Conservation (phyloP, 2,888 invertebrate genomes). For the Papilio gigon region DNA sequence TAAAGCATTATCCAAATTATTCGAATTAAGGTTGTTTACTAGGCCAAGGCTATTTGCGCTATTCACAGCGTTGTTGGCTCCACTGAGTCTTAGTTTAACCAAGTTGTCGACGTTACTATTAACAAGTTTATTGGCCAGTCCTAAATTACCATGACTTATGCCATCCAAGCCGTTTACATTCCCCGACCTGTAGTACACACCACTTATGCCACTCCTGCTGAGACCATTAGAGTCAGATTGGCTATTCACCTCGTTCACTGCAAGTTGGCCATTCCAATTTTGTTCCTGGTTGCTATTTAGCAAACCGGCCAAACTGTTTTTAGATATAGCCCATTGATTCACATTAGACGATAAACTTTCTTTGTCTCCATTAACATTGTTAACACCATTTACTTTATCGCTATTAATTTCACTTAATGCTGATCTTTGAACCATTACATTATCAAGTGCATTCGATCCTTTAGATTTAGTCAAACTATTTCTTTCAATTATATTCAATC, state of each 20-base stretch:
- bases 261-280: not conserved
- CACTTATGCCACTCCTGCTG: conserved; percentile 6
- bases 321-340: conserved; percentile 13
- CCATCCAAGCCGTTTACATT: not conserved
- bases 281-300: not conserved
- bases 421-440: conserved; percentile 1
- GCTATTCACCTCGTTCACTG: not conserved
- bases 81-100: conserved; percentile 13
- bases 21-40: not conserved
- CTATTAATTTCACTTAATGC: not conserved
- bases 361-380: not conserved
- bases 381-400: conserved; percentile 1
- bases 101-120: not conserved
- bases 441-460: conserved; percentile 3
- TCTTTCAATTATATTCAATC: conserved; percentile 11
- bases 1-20: not conserved
- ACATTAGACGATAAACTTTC: conserved; percentile 9
- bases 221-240: conserved; percentile 7
- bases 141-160: not conserved
- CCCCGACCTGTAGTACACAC: not conserved
- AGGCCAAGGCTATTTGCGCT: not conserved
- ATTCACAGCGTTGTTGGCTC: not conserved
- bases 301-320: not conserved
- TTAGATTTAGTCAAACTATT: not conserved
- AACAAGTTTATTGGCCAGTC: not conserved